These are phyloP conservation scores for rat (Rattus norvegicus) DNA, from an alignment of 2,113 vertebrate genomes.

Conservation along the genomic window DNA sequence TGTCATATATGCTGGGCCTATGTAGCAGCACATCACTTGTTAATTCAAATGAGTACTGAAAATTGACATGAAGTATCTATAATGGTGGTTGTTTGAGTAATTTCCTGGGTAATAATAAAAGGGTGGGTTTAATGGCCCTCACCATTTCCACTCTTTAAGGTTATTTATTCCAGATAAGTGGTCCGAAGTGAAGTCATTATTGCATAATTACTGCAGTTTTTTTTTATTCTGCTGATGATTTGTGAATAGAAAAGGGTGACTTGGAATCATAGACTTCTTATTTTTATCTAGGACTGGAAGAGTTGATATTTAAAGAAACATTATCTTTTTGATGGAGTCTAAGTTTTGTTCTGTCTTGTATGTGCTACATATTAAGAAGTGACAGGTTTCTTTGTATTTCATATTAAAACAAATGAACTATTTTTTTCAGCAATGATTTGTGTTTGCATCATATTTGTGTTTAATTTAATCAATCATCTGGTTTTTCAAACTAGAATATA, in stretches of 20 bases:
- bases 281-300: background rate
- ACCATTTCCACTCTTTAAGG: background rate
- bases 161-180: slow-evolving; percentile 49
- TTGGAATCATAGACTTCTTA: background rate
- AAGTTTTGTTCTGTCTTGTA: background rate
- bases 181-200: slow-evolving; percentile 20
- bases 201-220: background rate
- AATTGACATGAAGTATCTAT: background rate
- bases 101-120: slow-evolving; percentile 42
- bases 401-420: background rate
- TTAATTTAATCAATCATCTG: background rate
- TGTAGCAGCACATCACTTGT: background rate
- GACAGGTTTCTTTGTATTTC: background rate
- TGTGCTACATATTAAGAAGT: background rate
- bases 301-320: background rate
- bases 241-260: background rate
- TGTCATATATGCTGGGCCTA: background rate
- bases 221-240: background rate
- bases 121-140: background rate
- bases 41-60: slow-evolving; percentile 33
- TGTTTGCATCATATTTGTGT: background rate
- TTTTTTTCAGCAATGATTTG: background rate
- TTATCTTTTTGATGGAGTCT: background rate
- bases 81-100: background rate
- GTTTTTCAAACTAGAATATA: background rate